Base-by-base conservation (phyloP, 2,797 vertebrate species). In the Rhadinocentrus ornatus region DNA sequence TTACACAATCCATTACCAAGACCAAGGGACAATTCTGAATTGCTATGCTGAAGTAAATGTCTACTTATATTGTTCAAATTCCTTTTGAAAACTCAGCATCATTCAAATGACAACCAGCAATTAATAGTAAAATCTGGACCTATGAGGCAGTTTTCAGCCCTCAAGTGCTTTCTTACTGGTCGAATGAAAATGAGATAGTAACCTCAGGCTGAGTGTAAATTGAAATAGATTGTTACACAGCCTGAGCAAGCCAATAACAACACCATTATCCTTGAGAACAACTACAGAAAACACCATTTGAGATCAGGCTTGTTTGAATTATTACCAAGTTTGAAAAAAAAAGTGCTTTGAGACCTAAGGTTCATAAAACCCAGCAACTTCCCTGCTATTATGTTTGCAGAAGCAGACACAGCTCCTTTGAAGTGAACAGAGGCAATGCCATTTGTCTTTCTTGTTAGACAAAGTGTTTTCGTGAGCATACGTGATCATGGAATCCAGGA, bases 261-360 rank as follows among this genome's bases (percentile, higher is more conserved):
- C 73, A 55, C 84, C 84, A 57, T 88, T 86, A 86, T 84, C 73
- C 71, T 61, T 39, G 67, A 61, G 66, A 76, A 59, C 82, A 82
- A 83, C 84, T 70, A 81, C 53, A 80, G 64, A 70, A 81, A 77
- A 82, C 62, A 71, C 67, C 29, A 68, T 74, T 61, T 75, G 59
- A 80, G 79, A 77, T 64, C 35, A 0, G 27, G 66, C 68, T 71
- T 75, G 66, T 86, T 87, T 84, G 81, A 86, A 76, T 81, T 75
- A 80, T 79, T 80, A 82, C 69, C 65, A 60, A 81, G 69, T 58
- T 34, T 7, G 3, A 3, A 39, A 39, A 13, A 31, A 69, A 62
- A 68, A 67, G 73, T 35, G 71, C 82, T 85, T 71, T 81, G 73
- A 86, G 84, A 68, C 68, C 75, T 52, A 75, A 80, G 73, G 81